phyloP scores from a whole-genome alignment of 2,113 vertebrate species.

The Paraplagusia blochii region DNA sequence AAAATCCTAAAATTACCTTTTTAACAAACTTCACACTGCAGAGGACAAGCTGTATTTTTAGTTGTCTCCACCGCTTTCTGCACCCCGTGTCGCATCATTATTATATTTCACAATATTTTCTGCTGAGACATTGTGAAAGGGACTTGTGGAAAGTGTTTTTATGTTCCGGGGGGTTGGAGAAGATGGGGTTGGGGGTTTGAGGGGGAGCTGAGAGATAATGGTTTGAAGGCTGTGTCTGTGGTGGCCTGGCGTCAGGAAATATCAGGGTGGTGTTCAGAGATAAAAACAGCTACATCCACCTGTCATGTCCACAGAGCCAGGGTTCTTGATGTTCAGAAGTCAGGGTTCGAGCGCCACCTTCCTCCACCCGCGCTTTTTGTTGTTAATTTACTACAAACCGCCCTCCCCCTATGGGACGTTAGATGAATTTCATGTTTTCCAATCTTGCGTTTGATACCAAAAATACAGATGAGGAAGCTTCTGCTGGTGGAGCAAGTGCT shows the following conservation, averaged over 20 bases:
- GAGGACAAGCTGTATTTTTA: constrained; percentile 24
- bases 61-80: constrained; percentile 29
- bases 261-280: constrained; percentile 72
- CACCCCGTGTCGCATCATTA: constrained; percentile 56
- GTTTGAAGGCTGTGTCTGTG: constrained; percentile 70
- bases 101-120: constrained; percentile 65
- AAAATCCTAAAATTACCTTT: constrained; percentile 3
- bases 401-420: not conserved
- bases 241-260: constrained; percentile 69
- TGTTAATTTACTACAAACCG: not conserved
- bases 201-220: constrained; percentile 54
- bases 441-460: not conserved
- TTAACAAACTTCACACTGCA: constrained; percentile 32
- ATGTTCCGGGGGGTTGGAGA: constrained; percentile 43
- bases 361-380: constrained; percentile 1
- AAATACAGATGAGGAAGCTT: not conserved
- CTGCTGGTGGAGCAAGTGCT: not conserved
- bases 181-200: constrained; percentile 29
- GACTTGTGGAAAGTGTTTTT: constrained; percentile 60
- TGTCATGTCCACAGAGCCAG: constrained; percentile 71
- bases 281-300: constrained; percentile 73
- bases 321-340: constrained; percentile 70
- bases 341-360: constrained; percentile 1
- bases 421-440: not conserved
- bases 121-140: constrained; percentile 72